Conservation (phyloP, 2,888 invertebrate genomes). For the Melanchra persicariae region DNA sequence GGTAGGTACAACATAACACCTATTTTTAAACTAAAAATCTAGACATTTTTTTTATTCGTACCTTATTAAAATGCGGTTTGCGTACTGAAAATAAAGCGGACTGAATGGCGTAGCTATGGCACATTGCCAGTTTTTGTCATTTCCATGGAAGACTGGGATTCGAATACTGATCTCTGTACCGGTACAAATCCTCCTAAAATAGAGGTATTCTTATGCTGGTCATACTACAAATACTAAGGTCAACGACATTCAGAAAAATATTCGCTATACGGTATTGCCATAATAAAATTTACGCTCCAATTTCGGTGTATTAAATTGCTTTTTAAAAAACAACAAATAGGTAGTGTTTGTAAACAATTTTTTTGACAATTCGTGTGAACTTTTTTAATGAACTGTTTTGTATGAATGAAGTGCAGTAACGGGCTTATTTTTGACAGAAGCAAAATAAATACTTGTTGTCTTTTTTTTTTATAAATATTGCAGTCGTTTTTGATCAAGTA, state of each 20-base stretch:
- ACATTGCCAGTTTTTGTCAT: slow-evolving; percentile 83
- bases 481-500: not conserved
- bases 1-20: too few species aligned
- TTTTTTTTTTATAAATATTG: not conserved
- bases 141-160: slow-evolving; percentile 71
- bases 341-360: slow-evolving; percentile 34
- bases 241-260: slow-evolving; percentile 73
- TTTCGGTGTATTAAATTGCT: slow-evolving; percentile 38
- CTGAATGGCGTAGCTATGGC: slow-evolving; percentile 78
- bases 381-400: slow-evolving; percentile 4
- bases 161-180: slow-evolving; percentile 63
- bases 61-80: slow-evolving; percentile 85
- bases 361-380: not conserved
- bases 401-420: slow-evolving; percentile 3
- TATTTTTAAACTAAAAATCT: slow-evolving; percentile 51
- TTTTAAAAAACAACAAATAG: slow-evolving; percentile 38
- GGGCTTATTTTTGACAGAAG: not conserved
- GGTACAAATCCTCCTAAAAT: slow-evolving; percentile 31
- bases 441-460: not conserved
- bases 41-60: slow-evolving; percentile 56
- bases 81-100: slow-evolving; percentile 82
- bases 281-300: slow-evolving; percentile 43
- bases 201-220: slow-evolving; percentile 67
- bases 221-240: slow-evolving; percentile 62
- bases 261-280: slow-evolving; percentile 54